A percentile compares a stretch with the other conserved stretches of the same genome.
Evolutionary conservation across 1,140 invertebrate species (phyloP).

Genomic region (Reticulitermes speratus): DNA sequence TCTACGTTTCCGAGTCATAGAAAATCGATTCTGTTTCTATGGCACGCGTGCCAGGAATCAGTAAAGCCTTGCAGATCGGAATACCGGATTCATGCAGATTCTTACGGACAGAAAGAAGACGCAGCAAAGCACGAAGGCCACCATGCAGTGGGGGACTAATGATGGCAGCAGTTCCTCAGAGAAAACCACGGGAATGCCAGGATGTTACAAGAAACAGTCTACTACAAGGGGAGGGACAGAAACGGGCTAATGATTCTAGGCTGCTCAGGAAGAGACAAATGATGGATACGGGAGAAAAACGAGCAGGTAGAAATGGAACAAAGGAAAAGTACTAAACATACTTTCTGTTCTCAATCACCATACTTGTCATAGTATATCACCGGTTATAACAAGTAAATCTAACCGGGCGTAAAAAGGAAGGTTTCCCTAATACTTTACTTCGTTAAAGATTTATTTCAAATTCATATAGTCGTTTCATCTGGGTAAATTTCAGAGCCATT

Average conservation of each 20-base stretch:
- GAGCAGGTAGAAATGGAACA: conserved; percentile 5
- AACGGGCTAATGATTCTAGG: background rate
- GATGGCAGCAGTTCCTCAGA: conserved; percentile 3
- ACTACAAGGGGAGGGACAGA: background rate
- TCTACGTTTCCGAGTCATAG: too few relatives aligned
- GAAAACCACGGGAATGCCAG: conserved; percentile 8
- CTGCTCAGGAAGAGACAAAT: background rate
- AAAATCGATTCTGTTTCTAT: too few relatives aligned
- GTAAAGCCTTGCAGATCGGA: too few relatives aligned
- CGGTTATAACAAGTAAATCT: conserved; percentile 16
- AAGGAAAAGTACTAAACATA: background rate
- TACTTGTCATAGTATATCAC: background rate
- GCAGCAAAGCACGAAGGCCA: background rate
- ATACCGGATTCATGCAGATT: too few relatives aligned
- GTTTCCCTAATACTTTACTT: too few relatives aligned
- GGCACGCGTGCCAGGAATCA: too few relatives aligned
- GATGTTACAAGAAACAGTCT: conserved; percentile 16
- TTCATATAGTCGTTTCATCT: too few relatives aligned
- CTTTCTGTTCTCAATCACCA: background rate
- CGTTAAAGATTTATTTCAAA: too few relatives aligned
- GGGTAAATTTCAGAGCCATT: too few relatives aligned
- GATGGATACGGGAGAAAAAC: background rate
- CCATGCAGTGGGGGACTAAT: background rate
- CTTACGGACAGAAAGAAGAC: background rate
- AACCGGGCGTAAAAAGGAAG: background rate